phyloP scores from a whole-genome alignment of 2,113 vertebrate genomes.

The Aegypius monachus region DNA sequence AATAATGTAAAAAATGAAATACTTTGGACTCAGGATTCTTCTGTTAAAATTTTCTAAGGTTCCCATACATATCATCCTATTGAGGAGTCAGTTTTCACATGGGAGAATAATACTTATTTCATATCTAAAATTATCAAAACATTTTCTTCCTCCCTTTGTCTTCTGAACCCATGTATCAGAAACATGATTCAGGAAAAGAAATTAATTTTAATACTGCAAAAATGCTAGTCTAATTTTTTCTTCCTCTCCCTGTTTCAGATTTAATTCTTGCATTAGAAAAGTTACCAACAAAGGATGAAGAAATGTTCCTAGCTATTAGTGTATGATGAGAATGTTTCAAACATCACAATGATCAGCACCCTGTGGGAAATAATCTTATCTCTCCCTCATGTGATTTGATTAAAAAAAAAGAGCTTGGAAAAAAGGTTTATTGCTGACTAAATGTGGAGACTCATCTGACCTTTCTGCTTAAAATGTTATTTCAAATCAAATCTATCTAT shows the following conservation, averaged over 20 bases:
- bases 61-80: rapidly evolving
- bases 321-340: background rate
- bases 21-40: background rate
- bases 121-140: background rate
- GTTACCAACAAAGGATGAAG: background rate
- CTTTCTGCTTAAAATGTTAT: conserved; percentile 29
- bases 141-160: background rate
- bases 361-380: background rate
- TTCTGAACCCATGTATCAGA: background rate
- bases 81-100: background rate
- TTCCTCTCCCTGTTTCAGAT: background rate
- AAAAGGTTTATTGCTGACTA: conserved; percentile 3
- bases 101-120: background rate
- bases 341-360: background rate
- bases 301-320: background rate
- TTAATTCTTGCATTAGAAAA: background rate
- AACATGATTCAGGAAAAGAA: background rate
- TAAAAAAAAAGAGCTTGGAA: background rate
- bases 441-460: background rate
- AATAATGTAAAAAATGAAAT: background rate
- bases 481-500: background rate
- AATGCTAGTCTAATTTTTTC: background rate
- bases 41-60: background rate
- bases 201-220: background rate
- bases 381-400: background rate